Evolutionary conservation across 2,797 vertebrate genomes (phyloP).

Genomic region (Sarcoramphus papa): DNA sequence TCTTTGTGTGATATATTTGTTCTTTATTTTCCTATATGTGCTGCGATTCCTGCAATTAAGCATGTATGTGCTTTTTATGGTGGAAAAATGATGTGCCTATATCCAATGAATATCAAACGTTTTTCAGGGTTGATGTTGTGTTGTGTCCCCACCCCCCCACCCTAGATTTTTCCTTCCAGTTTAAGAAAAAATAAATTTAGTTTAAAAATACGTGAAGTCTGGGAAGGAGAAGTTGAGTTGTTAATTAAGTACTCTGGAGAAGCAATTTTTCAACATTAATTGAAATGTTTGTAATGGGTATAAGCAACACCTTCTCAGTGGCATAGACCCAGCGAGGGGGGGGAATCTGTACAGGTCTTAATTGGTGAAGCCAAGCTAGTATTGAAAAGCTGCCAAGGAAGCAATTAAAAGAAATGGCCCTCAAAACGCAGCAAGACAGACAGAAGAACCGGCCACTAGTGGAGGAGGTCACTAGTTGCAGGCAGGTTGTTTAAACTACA

Average conservation of each 20-base stretch:
- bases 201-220: not conserved
- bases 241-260: slow-evolving; percentile 19
- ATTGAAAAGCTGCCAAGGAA: not conserved
- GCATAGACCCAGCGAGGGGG: not conserved
- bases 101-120: not conserved
- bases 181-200: not conserved
- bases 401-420: not conserved
- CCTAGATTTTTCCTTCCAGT: not conserved
- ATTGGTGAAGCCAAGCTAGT: not conserved
- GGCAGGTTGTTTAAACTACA: not conserved
- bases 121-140: too few relatives aligned
- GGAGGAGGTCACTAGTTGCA: not conserved
- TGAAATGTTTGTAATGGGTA: slow-evolving; percentile 24
- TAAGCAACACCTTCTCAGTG: not conserved
- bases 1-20: not conserved
- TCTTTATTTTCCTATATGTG: not conserved
- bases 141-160: too few relatives aligned
- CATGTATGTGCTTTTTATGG: not conserved
- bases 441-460: not conserved
- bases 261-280: slow-evolving; percentile 26
- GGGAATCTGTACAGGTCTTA: not conserved
- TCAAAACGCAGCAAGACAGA: not conserved
- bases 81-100: not conserved
- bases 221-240: not conserved
- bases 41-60: not conserved